phyloP scores from a whole-genome alignment of 2,113 vertebrate species.

The Raja brachyura region DNA sequence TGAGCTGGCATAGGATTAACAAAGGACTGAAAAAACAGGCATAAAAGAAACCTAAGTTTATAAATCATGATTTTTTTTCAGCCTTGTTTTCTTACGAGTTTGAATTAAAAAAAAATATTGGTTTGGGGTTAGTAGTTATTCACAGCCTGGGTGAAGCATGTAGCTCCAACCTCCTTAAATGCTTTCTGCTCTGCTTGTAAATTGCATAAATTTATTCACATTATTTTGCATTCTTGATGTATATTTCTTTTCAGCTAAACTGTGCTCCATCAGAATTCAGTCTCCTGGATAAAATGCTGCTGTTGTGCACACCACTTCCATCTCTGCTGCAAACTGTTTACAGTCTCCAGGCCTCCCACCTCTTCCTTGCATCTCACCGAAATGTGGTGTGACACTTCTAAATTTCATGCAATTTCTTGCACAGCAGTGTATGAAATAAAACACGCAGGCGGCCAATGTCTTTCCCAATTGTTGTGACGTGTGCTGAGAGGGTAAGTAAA shows the following conservation, averaged over 20 bases:
- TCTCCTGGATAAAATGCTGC: constrained; percentile 1
- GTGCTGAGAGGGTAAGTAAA: constrained; percentile 35
- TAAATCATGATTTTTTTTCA: not conserved
- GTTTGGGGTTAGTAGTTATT: not conserved
- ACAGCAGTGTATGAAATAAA: constrained; percentile 40
- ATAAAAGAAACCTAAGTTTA: not conserved
- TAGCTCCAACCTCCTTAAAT: not conserved
- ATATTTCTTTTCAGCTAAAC: not conserved
- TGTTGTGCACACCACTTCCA: not conserved
- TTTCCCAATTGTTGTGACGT: constrained; percentile 31
- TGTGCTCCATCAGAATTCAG: constrained; percentile 18
- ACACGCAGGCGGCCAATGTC: constrained; percentile 33
- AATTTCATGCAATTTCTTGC: constrained; percentile 41
- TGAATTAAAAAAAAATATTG: not conserved
- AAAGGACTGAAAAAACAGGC: not conserved
- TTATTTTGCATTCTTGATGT: constrained; percentile 17
- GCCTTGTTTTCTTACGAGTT: not conserved
- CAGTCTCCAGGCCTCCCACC: constrained; percentile 28
- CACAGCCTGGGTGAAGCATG: not conserved
- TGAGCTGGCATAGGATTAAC: not conserved
- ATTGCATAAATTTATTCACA: constrained; percentile 2
- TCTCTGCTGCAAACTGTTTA: constrained; percentile 22
- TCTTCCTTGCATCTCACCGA: constrained; percentile 37
- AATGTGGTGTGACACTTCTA: constrained; percentile 40
- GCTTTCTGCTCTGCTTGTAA: not conserved